Evolutionary conservation across 2,113 vertebrate species (phyloP), one percentile per base, ranked within the genome.

Genomic region (Aleadryas rufinucha): DNA sequence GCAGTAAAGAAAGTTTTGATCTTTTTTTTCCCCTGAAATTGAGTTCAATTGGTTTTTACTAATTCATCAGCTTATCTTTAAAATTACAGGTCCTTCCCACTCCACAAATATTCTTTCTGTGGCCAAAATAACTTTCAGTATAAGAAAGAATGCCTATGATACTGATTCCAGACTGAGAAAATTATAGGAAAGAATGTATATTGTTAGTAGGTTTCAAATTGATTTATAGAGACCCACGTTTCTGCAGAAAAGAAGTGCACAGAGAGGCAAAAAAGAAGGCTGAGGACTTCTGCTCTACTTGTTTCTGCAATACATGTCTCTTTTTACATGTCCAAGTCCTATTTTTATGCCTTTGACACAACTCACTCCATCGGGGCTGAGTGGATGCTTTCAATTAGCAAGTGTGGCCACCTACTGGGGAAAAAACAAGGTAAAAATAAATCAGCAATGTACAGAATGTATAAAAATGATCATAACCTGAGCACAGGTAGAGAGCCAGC

Each of bases 351-450:
- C 30, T 89, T 89, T 84, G 27, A 54, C 8, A 8, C 52, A 75
- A 39, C 18, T 7, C 9, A 30, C 20, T 75, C 35, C 21, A 6
- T 68, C 1, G 1, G 8, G 21, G 18, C 20, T 50, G 33, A 69
- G 22, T 18, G 37, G 15, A 72, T 82, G 65, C 19, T 60, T 96
- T 90, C 53, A 76, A 14, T 85, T 87, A 79, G 61, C 35, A 82
- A 93, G 53, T 91, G 94, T 87, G 53, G 96, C 95, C 94, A 94
- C 57, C 90, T 95, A 31, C 90, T 75, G 92, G 94, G 41, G 52
- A 33, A 63, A 75, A 93, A 82, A 83, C 28, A 69, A 52, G 9
- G 31, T 86, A 63, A 63, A 84, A 91, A 86, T 23, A 68, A 71
- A 54, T 79, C 41, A 52, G 39, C 61, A 87, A 39, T 70, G 59